Evolutionary conservation across 1,140 invertebrate genomes (phyloP), one percentile per base, ranked within the genome.

Genomic region (Scaptomyza hsui): DNA sequence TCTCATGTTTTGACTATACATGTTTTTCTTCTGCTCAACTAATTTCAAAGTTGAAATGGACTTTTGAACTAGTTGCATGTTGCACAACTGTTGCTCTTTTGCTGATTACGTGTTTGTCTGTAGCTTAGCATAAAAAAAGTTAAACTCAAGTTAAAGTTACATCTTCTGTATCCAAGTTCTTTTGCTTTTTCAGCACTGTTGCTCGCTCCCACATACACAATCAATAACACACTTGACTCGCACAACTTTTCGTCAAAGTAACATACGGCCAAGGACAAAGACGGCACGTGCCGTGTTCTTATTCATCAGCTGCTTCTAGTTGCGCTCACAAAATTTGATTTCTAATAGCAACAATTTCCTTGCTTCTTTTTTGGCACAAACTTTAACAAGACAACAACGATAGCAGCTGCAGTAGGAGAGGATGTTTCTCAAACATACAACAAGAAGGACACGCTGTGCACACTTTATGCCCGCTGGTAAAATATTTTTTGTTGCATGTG

Each of bases 21-120:
- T 19, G 37, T 52, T 45, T 52, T 32, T 35, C 4, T 13, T 21
- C 4, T 9, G 39, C n/a, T 62, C 5, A 48, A 56, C 41, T 63
- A 63, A 63, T 70, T 56, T 70, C 51, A 62, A 70, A 70, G n/a
- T 70, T 70, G 16, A 70, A 55, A 70, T 70, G 32, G 24, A 26
- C 21, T 70, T 70, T 55, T 42, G 3, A 70, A 63, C 21, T 63
- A 70, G 59, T 56, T 55, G 16, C 7, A 18, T 24, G 29, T 3
- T 55, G 12, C 67, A 44, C 24, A 63, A 70, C 59, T 55, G 59
- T 59, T 72, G 69, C 69, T 56, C 52, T 29, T 6, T 60, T 56
- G 26, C 41, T 48, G 55, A 65, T 59, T 32, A 44, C 45, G 48
- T 53, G 21, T 65, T 55, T 44, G 5, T 4, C n/a, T 45, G 19